Base-by-base conservation (phyloP, 2,888 invertebrate genomes). In the Dryococelus australis region DNA sequence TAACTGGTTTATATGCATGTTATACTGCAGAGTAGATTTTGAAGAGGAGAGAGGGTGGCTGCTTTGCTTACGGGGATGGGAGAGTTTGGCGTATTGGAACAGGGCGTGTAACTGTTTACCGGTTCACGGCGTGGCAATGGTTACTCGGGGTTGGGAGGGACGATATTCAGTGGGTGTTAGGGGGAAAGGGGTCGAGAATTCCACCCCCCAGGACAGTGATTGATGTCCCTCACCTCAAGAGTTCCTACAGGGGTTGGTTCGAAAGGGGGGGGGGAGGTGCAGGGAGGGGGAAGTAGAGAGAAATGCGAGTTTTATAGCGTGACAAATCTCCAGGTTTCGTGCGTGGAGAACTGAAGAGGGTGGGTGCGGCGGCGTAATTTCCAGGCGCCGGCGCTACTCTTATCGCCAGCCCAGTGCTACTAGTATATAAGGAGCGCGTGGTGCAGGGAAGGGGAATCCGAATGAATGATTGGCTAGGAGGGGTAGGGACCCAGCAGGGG, bases 251-350 rank as follows among this genome's bases (percentile, higher is more conserved):
- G 47, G 35, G 47, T 5, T 10, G 47, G 47, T 6, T 1, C 47
- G 16, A 5, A 47, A 16, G 47, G 47, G 47, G 10, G 47, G 10
- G 65, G 2, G 8, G 65, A 1, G 65, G 6, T 65, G 78, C 78
- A 8, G 24, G 43, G 78, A 35, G 53, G 16, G 53, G 65, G 85
- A 84, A 84, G 85, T 80, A 85, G 53, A 27, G 85, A 47, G 26
- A 85, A 87, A 85, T 86, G 88, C 85, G 85, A 88, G 87, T 88
- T 88, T 88, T 87, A 88, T 88, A 43, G 88, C 88, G 86, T 88
- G 88, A 87, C 88, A 85, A 87, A 88, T 87, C 85, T 87, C 87
- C 80, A 53, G 47, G 86, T 88, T 86, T 87, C 88, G 87, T 88
- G 88, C 53, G 8, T 3, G 65, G 65, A 16, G 47, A 47, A 47